Base-by-base conservation (phyloP, 2,113 vertebrate species). In the Passer domesticus region DNA sequence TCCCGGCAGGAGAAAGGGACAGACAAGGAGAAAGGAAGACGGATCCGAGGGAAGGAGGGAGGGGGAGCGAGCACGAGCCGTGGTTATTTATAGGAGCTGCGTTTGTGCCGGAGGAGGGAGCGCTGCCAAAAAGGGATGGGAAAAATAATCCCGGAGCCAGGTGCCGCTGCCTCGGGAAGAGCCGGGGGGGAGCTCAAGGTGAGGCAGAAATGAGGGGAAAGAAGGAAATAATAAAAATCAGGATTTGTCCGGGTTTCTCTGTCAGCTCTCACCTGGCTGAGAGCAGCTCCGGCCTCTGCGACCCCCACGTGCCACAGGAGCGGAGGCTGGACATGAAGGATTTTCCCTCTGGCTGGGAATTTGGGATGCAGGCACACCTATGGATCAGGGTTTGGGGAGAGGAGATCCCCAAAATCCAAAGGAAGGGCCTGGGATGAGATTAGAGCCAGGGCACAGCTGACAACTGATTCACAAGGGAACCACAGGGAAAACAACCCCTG, bases 101-200 rank as follows among this genome's bases (percentile, higher is more conserved):
- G 35, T 85, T 90, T 63, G 91, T 94, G 92, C 81, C 39, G 90
- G 91, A 94, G 93, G 94, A 95, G 92, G 27, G 24, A 92, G 64
- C 4, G 49, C 59, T 89, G 94, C 94, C 95, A 97, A 94, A 92
- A 94, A 90, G 90, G 80, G 96, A 91, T 46, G 83, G 96, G 86
- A 92, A 96, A 96, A 97, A 97, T 97, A 95, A 94, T 96, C 86
- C 95, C 13, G 22, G 75, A 95, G 94, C 84, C 94, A 97, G 96
- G 95, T 92, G 90, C 91, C 7, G 13, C 63, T 83, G 94, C 96
- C 86, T 47, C 31, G 85, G 82, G 91, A 93, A 95, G 80, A 56
- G 70, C 90, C 67, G 55, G 66, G 80, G 79, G 72, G 67, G 84
- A 77, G 95, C 23, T 64, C 83, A 90, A 93, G 83, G 92, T 90